Evolutionary conservation across 35 echinoderm and acorn worm species (phyloP), one percentile per base, ranked within the genome.

Genomic region (Diadema setosum): DNA sequence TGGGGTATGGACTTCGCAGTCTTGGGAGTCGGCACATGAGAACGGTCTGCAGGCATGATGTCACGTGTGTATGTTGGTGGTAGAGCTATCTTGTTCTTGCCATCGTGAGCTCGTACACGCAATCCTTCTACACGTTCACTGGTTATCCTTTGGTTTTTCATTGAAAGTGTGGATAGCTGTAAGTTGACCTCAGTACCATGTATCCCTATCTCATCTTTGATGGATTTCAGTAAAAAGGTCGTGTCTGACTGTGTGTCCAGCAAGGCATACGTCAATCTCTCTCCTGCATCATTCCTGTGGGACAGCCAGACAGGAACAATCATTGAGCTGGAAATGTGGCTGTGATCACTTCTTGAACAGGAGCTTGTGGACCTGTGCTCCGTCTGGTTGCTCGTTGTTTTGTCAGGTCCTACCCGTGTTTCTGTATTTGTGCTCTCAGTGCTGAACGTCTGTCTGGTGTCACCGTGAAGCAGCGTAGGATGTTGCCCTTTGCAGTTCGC

Each of bases 231-330:
- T 1, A 89, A 52, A 49, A 93, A 93, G 20, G 91, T 85, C 25
- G 85, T 65, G 64, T 93, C 91, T 12, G 55, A 83, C 49, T 93
- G 91, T 8, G 91, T 93, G 42, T 93, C 85, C n/a, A 93, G 42
- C 30, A 93, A 50, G 24, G 80, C 91, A 52, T 93, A 93, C 5
- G 59, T 65, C 2, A 93, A 85, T 39, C 44, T 56, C 69, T 88
- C 75, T 15, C 67, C 57, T 2, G 25, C 40, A 41, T 31, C 23
- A 20, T 3, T 11, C 5, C 20, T 24, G 30, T 60, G 35, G 18
- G 60, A 46, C 57, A 58, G 88, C 42, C 74, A 25, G 33, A 75
- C 78, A 17, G 91, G 91, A 20, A 83, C 75, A 25, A 93, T 83
- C 84, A 88, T 93, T 7, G 85, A 83, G 5, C 78, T 89, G 5